Percentiles rank a stretch among this genome's conserved stretches.
Evolutionary conservation across 2,113 vertebrate species (phyloP).

Genomic region (Rhabdomys dilectus): DNA sequence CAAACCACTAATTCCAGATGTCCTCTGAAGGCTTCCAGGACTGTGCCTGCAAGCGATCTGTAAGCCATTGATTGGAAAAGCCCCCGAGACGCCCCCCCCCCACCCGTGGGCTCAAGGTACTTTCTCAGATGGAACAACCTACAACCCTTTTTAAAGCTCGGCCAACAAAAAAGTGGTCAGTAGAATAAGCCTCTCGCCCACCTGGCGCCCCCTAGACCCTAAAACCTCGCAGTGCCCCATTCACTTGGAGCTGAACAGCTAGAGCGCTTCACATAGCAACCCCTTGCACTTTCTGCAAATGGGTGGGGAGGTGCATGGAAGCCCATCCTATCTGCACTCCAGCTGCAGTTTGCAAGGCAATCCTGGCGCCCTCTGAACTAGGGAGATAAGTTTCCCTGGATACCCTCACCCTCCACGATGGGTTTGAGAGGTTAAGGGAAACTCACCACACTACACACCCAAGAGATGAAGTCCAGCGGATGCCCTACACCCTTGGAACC

Average conservation of each 20-base stretch:
- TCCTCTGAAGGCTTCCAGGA: not conserved
- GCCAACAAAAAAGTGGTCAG: not conserved
- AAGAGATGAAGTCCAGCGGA: not conserved
- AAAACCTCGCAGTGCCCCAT: not conserved
- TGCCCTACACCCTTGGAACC: not conserved
- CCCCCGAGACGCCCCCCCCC: not conserved
- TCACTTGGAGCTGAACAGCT: not conserved
- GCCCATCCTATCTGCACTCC: not conserved
- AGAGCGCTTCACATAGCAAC: too few species aligned
- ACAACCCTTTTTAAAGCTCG: not conserved
- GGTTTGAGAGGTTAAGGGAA: not conserved
- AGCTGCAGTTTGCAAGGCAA: not conserved
- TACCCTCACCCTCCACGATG: not conserved
- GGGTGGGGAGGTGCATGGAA: not conserved
- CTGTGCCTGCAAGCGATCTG: not conserved
- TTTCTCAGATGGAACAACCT: not conserved
- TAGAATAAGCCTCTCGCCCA: not conserved
- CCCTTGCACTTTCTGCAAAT: not conserved
- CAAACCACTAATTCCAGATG: constrained; percentile 17
- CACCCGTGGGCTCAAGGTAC: not conserved
- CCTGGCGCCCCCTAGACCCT: not conserved
- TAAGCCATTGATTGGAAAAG: not conserved
- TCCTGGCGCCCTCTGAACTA: too few species aligned
- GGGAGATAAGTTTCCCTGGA: not conserved
- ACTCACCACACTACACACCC: not conserved